phyloP scores from a whole-genome alignment of 2,797 vertebrate species.

The Bradypodion ventrale region DNA sequence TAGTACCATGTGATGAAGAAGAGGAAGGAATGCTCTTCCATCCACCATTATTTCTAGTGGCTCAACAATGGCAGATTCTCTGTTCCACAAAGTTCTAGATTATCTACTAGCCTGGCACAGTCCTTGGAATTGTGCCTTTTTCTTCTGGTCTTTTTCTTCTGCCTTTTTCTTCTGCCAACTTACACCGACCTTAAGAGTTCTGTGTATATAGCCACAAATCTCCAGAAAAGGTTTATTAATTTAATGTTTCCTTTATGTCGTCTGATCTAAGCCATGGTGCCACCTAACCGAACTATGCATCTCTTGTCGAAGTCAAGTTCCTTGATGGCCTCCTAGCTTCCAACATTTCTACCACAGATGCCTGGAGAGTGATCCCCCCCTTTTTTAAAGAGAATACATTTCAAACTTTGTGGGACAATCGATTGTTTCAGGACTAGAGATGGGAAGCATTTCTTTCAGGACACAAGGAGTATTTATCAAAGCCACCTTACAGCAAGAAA shows the following conservation, averaged over 20 bases:
- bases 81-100: neutral
- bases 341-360: too few relatives aligned
- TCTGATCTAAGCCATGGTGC: neutral
- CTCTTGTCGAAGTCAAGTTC: neutral
- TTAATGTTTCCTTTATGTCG: neutral
- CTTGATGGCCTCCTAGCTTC: neutral
- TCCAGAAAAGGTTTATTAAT: neutral
- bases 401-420: neutral
- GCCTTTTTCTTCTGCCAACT: too few relatives aligned
- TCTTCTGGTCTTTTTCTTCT: neutral
- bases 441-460: neutral
- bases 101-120: neutral
- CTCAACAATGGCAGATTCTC: neutral
- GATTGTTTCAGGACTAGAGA: neutral
- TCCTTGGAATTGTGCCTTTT: too few relatives aligned
- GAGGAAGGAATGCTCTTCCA: neutral
- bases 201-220: neutral
- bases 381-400: neutral
- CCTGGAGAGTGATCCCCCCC: too few relatives aligned
- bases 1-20: neutral
- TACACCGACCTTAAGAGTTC: neutral
- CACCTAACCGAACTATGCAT: neutral
- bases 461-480: neutral
- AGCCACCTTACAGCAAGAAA: neutral
- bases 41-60: too few relatives aligned